Evolutionary conservation across 1,140 invertebrate species (phyloP).

Genomic region (Contarinia nasturtii): DNA sequence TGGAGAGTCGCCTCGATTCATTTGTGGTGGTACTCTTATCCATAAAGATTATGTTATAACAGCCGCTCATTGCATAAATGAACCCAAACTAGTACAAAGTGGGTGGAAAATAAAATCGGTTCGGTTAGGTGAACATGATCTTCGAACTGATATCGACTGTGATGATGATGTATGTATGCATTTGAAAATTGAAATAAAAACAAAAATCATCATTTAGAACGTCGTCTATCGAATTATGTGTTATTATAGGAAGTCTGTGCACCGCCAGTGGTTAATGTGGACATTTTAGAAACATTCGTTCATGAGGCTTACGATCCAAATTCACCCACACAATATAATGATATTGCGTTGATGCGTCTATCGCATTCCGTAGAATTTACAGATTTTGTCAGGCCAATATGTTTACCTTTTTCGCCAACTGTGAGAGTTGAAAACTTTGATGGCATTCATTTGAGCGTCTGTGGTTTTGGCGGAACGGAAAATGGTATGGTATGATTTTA

Average conservation of each 20-base stretch:
- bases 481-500: no score
- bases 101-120: constrained; percentile 28
- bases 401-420: constrained; percentile 31
- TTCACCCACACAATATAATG: constrained; percentile 24
- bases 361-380: constrained; percentile 28
- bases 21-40: no score
- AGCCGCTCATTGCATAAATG: no score
- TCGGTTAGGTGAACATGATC: constrained; percentile 22
- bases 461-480: no score
- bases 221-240: no score
- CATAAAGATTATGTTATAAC: no score
- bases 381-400: constrained; percentile 43
- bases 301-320: constrained; percentile 11
- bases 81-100: no score
- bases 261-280: constrained; percentile 7
- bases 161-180: constrained; percentile 9
- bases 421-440: constrained; percentile 6
- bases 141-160: constrained; percentile 18
- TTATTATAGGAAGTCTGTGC: constrained; percentile 7
- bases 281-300: constrained; percentile 9
- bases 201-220: no score
- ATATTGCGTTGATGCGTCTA: constrained; percentile 42
- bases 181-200: no score
- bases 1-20: no score
- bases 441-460: no score